Conservation (phyloP, 2,113 vertebrate genomes). For the Scomber colias region DNA sequence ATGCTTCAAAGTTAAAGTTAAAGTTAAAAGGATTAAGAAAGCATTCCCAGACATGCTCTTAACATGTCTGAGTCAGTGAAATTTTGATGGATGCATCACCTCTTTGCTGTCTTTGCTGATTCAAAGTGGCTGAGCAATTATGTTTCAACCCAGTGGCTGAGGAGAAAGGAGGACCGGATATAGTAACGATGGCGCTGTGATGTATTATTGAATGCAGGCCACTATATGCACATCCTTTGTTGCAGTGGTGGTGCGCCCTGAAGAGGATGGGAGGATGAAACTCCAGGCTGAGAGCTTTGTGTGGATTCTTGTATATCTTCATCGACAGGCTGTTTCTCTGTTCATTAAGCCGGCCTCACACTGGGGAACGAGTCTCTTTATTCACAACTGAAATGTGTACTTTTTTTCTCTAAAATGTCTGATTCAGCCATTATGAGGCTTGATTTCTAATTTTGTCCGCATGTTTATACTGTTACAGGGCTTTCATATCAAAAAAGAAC, state of each 20-base stretch:
- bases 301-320: background rate
- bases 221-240: conserved; percentile 29
- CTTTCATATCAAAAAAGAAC: background rate
- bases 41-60: too few relatives aligned
- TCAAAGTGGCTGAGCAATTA: background rate
- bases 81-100: background rate
- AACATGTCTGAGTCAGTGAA: background rate
- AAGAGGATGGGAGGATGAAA: background rate
- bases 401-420: background rate
- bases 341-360: background rate
- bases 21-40: background rate
- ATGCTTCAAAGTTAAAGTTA: background rate
- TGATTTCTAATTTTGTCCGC: background rate
- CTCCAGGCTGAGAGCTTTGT: conserved; percentile 41
- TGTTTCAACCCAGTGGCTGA: conserved; percentile 3
- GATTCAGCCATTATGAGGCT: too few relatives aligned
- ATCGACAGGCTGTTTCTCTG: conserved; percentile 6
- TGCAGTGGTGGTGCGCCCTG: background rate
- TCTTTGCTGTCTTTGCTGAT: conserved; percentile 3
- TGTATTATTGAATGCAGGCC: conserved; percentile 47
- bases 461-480: background rate
- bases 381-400: background rate
- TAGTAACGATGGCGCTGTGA: conserved; percentile 24
- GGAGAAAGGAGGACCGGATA: conserved; percentile 14
- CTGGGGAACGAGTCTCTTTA: background rate